phyloP scores from a whole-genome alignment of 1,140 invertebrate genomes.

The Tetramorium parvispinum region DNA sequence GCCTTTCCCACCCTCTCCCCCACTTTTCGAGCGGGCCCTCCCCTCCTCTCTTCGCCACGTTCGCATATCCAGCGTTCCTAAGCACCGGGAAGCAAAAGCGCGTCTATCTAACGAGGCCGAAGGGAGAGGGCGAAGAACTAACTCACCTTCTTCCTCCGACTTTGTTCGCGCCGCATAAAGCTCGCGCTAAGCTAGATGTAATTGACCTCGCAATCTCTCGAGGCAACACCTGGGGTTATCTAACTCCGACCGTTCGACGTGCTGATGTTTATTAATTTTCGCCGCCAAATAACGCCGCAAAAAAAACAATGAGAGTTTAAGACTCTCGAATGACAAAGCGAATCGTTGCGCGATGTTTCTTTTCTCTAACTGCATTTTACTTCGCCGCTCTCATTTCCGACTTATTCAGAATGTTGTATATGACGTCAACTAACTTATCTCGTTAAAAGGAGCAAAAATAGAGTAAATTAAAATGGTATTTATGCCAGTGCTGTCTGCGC shows the following conservation, averaged over 20 bases:
- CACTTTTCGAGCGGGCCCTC: not conserved
- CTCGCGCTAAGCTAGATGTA: slow-evolving; percentile 47
- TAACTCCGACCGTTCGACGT: not conserved
- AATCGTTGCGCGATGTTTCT: not conserved
- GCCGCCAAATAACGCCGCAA: not conserved
- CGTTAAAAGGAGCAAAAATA: not conserved
- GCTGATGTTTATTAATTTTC: not conserved
- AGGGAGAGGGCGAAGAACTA: slow-evolving; percentile 68
- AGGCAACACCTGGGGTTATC: not conserved
- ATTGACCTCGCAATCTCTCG: slow-evolving; percentile 33
- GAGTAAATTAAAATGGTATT: not conserved
- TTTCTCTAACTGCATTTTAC: not conserved
- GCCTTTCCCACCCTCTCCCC: too few relatives aligned
- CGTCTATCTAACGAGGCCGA: slow-evolving; percentile 67
- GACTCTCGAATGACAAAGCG: not conserved
- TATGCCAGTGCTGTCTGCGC: not conserved
- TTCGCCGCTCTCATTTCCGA: not conserved
- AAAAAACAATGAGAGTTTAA: not conserved
- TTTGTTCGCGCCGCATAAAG: slow-evolving; percentile 49
- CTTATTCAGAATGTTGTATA: not conserved
- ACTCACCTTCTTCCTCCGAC: slow-evolving; percentile 47
- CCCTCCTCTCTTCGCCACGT: slow-evolving; percentile 23
- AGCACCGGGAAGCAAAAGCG: slow-evolving; percentile 75
- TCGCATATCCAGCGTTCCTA: slow-evolving; percentile 69
- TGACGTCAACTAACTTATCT: not conserved